Base-by-base conservation (phyloP, 35 echinoderm and acorn worm genomes). In the Heliocidaris tuberculata region DNA sequence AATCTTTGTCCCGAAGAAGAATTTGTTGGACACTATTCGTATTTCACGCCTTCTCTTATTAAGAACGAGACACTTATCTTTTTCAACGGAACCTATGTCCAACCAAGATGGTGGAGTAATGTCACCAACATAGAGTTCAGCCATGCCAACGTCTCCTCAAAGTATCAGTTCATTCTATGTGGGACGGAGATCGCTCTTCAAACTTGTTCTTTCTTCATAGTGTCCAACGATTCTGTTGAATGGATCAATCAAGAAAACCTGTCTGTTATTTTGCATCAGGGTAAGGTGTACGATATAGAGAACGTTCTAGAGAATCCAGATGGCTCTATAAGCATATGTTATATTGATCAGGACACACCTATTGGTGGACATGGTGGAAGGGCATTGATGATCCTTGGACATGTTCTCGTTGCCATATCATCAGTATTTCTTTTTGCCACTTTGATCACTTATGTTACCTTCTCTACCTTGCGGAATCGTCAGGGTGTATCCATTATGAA, bases 331-430 rank as follows among this genome's bases (percentile, higher is more conserved):
- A 70, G 24, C 24, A 70, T 70, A 6, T 70, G 60, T 21, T 70
- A 70, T 70, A 27, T 24, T 70, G 17, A 70, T 70, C 60, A 70
- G 16, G 60, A 24, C 60, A 70, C 60, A 70, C 60, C 60, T 6
- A 24, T 52, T n/a, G n/a, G n/a, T n/a, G n/a, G n/a, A n/a, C n/a
- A n/a, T 52, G 50, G 13, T 4, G n/a, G n/a, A n/a, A 70, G 60
- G 60, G 5, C 86, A 35, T 48, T 35, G 47, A 88, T 35, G 10
- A 88, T 88, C 86, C 31, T 48, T 10, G 86, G 86, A 88, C 86
- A 88, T 48, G 47, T 88, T 88, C 31, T 48, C 31, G 30, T 88
- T 88, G 86, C 31, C 30, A 88, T 88, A 35, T 88, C 86, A 48
- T 48, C 47, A 48, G 15, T 32, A 6, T 32, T 2, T 88, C 86